Percentiles rank a stretch among this genome's conserved stretches.
Conservation (phyloP, 1,140 invertebrate species). For the Meloidogyne chitwoodi region DNA sequence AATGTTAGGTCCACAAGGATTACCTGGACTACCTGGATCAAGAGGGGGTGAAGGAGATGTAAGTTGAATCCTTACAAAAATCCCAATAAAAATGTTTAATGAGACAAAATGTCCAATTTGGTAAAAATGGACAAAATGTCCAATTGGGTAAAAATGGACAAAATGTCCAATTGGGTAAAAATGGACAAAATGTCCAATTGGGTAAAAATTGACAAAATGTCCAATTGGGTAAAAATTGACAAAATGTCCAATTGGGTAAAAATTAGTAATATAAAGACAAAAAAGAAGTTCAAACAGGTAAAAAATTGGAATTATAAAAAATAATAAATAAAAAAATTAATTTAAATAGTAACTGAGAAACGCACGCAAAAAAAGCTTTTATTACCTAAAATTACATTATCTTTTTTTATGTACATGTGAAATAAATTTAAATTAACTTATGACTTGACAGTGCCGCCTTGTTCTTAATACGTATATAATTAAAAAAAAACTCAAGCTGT, state of each 20-base stretch:
- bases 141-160: neutral
- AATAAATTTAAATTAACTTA: neutral
- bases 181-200: too few relatives aligned
- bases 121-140: too few relatives aligned
- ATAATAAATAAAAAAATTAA: neutral
- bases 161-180: too few relatives aligned
- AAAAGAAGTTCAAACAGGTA: too few relatives aligned
- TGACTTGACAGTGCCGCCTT: neutral
- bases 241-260: too few relatives aligned
- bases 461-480: neutral
- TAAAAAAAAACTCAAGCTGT: neutral
- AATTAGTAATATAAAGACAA: too few relatives aligned
- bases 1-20: neutral
- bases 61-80: neutral
- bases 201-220: too few relatives aligned
- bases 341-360: neutral
- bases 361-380: neutral
- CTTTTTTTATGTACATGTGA: neutral
- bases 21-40: constrained; percentile 8
- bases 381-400: neutral
- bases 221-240: too few relatives aligned
- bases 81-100: too few relatives aligned
- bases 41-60: neutral
- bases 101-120: too few relatives aligned
- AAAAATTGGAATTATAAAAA: too few relatives aligned